Evolutionary conservation across 2,113 vertebrate species (phyloP).

Genomic region (Gambusia affinis): DNA sequence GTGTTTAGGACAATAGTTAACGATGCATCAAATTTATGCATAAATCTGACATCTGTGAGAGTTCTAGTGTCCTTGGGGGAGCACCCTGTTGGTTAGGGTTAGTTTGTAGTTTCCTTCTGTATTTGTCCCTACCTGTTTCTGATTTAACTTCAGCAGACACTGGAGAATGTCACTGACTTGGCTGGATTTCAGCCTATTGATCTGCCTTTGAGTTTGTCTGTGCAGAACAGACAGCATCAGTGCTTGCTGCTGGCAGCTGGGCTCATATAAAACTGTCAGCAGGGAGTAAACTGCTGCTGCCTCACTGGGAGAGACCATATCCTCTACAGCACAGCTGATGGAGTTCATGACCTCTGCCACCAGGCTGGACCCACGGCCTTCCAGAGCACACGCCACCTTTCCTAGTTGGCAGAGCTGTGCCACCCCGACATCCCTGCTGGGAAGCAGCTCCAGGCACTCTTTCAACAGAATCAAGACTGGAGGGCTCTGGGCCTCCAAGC

Average conservation of each 20-base stretch:
- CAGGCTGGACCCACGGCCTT: conserved; percentile 16
- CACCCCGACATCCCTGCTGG: conserved; percentile 13
- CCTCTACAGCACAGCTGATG: conserved; percentile 6
- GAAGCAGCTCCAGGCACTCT: conserved; percentile 36
- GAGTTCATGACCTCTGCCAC: conserved; percentile 29
- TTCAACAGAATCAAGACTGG: conserved; percentile 23
- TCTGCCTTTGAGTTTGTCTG: conserved; percentile 28
- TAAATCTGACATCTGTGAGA: too few species aligned
- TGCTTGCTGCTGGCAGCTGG: conserved; percentile 17
- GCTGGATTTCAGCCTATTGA: conserved; percentile 13
- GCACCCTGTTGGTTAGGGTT: too few species aligned
- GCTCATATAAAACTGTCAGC: conserved; percentile 18
- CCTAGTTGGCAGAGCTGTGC: conserved; percentile 46
- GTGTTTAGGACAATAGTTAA: too few species aligned
- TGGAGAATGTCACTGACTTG: conserved; percentile 31
- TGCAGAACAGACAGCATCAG: conserved; percentile 27
- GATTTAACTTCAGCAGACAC: conserved; percentile 6
- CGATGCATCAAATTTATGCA: too few species aligned
- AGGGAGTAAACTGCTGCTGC: conserved; percentile 38
- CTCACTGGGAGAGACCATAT: conserved; percentile 2
- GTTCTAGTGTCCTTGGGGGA: too few species aligned
- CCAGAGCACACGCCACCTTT: conserved; percentile 31
- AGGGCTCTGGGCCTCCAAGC: conserved; percentile 23
- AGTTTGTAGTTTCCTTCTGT: too few species aligned
- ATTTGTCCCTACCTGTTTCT: conserved; percentile 15